Conservation (phyloP, 2,113 vertebrate genomes). For the Scolopax mira region DNA sequence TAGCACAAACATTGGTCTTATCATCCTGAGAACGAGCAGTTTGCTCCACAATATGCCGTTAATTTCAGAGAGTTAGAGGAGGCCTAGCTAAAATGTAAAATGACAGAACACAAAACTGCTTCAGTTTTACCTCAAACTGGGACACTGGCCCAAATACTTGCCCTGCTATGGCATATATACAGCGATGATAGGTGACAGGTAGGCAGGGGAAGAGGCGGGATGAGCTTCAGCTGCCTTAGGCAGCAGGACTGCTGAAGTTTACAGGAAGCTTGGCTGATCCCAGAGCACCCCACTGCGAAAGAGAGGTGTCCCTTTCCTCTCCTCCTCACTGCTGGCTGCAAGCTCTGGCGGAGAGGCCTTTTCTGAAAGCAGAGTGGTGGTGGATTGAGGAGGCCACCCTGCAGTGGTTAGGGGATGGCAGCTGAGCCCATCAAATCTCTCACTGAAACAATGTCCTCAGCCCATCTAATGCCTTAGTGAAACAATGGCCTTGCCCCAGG, state of each 20-base stretch:
- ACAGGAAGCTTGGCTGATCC: not conserved
- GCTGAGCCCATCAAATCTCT: not conserved
- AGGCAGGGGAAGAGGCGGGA: not conserved
- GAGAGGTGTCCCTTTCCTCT: not conserved
- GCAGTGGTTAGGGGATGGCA: not conserved
- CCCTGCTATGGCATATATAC: not conserved
- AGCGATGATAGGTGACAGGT: not conserved
- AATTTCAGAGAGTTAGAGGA: too few relatives aligned
- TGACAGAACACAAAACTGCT: too few relatives aligned
- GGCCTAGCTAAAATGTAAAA: too few relatives aligned
- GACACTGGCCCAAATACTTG: not conserved
- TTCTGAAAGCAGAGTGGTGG: not conserved
- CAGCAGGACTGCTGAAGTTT: not conserved
- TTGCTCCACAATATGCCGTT: too few relatives aligned
- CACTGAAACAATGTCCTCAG: not conserved
- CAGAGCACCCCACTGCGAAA: not conserved
- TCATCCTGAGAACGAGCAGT: too few relatives aligned
- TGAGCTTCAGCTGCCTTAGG: not conserved
- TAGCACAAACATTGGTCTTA: too few relatives aligned
- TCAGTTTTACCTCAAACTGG: too few relatives aligned
- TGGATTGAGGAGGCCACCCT: not conserved
- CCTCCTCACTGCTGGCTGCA: not conserved
- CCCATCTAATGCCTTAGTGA: not conserved
- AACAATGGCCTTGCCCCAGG: not conserved
- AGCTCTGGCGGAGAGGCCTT: not conserved